phyloP scores from a whole-genome alignment of 2,797 vertebrate genomes.

The Oreonectes daqikongensis region DNA sequence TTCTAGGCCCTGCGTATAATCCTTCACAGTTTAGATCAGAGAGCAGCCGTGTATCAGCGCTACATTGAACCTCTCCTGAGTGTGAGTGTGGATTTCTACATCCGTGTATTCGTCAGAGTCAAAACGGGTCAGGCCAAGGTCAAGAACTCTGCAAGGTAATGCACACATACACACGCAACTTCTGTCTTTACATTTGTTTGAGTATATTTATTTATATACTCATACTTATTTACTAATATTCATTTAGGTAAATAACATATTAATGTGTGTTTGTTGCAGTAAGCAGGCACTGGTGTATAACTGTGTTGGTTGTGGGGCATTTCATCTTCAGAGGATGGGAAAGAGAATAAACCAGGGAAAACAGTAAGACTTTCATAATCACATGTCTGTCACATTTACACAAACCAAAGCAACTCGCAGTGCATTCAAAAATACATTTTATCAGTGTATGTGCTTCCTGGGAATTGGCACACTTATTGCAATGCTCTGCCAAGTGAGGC shows the following conservation, averaged over 20 bases:
- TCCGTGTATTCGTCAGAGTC: slow-evolving; percentile 87
- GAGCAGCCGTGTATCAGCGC: slow-evolving; percentile 88
- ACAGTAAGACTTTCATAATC: slow-evolving; percentile 70
- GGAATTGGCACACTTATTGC: too few relatives aligned
- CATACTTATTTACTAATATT: too few relatives aligned
- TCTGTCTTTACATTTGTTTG: not conserved
- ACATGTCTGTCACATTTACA: not conserved
- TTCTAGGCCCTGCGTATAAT: slow-evolving; percentile 87
- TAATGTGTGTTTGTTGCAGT: slow-evolving; percentile 45
- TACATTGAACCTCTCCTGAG: slow-evolving; percentile 85
- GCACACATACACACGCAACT: not conserved
- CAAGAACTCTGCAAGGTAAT: slow-evolving; percentile 89
- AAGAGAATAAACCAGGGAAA: slow-evolving; percentile 74
- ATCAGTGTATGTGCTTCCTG: not conserved
- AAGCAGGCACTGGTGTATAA: slow-evolving; percentile 91
- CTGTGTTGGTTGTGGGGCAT: slow-evolving; percentile 88
- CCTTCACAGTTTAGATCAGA: slow-evolving; percentile 87
- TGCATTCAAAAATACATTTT: too few relatives aligned
- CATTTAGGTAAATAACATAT: slow-evolving; percentile 70
- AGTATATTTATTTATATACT: too few relatives aligned
- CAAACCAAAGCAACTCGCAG: not conserved
- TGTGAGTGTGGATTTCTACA: slow-evolving; percentile 90
- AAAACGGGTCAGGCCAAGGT: slow-evolving; percentile 87
- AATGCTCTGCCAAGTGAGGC: too few relatives aligned
- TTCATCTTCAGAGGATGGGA: slow-evolving; percentile 87